phyloP scores from a whole-genome alignment of 2,113 vertebrate genomes.

The Cyrtonyx montezumae region DNA sequence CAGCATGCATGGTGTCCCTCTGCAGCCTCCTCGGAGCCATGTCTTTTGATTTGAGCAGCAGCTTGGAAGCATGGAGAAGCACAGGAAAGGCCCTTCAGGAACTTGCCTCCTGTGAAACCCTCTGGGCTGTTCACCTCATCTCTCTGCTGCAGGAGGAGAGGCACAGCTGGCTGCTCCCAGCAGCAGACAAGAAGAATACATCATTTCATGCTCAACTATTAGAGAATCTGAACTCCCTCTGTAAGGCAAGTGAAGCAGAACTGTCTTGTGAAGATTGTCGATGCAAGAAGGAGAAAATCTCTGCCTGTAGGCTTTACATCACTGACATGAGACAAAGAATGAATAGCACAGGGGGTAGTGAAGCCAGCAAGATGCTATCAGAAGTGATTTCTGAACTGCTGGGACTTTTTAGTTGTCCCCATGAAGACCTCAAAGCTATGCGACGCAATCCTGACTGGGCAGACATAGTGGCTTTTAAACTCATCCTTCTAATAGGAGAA shows the following conservation, averaged over 20 bases:
- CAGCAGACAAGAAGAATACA: neutral
- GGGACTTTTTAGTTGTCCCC: slow-evolving; percentile 52
- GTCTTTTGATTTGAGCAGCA: slow-evolving; percentile 77
- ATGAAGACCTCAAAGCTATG: slow-evolving; percentile 62
- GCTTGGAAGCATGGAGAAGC: slow-evolving; percentile 72
- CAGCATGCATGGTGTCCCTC: slow-evolving; percentile 80
- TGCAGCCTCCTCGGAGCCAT: slow-evolving; percentile 82
- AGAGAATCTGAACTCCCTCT: slow-evolving; percentile 58
- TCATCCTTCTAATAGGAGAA: slow-evolving; percentile 76
- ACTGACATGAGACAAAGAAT: slow-evolving; percentile 14
- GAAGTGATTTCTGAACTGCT: slow-evolving; percentile 72
- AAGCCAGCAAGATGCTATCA: slow-evolving; percentile 4
- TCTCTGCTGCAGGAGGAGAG: slow-evolving; percentile 77
- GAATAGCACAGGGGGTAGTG: slow-evolving; percentile 14
- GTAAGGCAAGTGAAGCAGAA: slow-evolving; percentile 26
- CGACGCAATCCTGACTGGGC: slow-evolving; percentile 77
- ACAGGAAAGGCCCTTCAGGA: slow-evolving; percentile 74
- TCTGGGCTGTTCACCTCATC: slow-evolving; percentile 68
- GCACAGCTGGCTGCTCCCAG: slow-evolving; percentile 21
- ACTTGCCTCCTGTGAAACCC: slow-evolving; percentile 79
- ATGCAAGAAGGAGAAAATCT: slow-evolving; percentile 62
- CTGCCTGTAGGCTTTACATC: slow-evolving; percentile 64
- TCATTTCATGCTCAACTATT: neutral
- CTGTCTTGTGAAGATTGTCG: neutral
- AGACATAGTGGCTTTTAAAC: slow-evolving; percentile 77